These are phyloP conservation scores for Myotis davidii DNA, from an alignment of 2,113 vertebrate genomes.

Conservation along the genomic window DNA sequence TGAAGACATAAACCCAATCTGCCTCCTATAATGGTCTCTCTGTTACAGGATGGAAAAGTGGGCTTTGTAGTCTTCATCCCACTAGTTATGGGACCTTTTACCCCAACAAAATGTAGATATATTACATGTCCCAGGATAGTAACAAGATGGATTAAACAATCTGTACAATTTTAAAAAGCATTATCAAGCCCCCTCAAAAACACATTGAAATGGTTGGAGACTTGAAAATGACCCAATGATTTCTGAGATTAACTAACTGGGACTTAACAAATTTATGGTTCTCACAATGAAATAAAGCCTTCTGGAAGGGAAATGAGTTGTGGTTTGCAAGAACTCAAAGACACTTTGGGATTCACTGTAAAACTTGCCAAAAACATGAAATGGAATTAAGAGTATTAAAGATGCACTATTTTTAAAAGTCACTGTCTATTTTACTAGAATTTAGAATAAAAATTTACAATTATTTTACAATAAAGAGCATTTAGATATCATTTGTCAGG, in stretches of 20 bases:
- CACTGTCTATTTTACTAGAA: constrained; percentile 72
- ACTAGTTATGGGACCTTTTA: not conserved
- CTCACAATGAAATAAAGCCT: not conserved
- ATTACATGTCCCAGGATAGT: not conserved
- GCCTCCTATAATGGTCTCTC: not conserved
- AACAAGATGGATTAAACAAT: not conserved
- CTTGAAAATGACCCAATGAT: not conserved
- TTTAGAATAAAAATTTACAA: constrained; percentile 83
- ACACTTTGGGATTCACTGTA: not conserved
- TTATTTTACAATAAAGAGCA: constrained; percentile 80
- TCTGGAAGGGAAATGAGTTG: not conserved
- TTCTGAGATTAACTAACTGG: not conserved
- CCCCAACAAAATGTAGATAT: not conserved
- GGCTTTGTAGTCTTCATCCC: not conserved
- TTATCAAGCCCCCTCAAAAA: constrained; percentile 29
- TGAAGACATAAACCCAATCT: not conserved
- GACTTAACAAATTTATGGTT: not conserved
- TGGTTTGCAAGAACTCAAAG: constrained; percentile 21
- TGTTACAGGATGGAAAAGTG: not conserved
- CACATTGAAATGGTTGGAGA: not conserved
- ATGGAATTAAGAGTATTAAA: constrained; percentile 36
- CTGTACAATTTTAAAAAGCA: not conserved
- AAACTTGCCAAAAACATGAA: not conserved
- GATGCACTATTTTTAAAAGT: constrained; percentile 70
- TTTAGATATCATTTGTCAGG: constrained; percentile 70